These are phyloP conservation scores for Coecobrya sp. DNA, from an alignment of 2,888 invertebrate genomes.

Conservation along the genomic window DNA sequence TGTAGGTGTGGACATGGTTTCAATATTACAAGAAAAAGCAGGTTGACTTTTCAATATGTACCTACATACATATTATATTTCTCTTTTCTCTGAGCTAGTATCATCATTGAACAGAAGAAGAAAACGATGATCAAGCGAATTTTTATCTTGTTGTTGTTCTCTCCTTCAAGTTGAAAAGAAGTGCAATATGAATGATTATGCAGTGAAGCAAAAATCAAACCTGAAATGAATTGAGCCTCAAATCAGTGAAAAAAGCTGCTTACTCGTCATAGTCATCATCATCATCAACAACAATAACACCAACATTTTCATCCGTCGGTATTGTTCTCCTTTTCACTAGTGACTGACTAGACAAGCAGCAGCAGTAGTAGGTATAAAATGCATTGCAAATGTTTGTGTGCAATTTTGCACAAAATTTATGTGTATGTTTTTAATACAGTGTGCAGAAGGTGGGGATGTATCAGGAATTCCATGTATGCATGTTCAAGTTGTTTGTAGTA, in stretches of 20 bases:
- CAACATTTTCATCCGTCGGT: slow-evolving; percentile 38
- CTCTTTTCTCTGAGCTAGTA: not conserved
- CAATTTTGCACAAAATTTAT: slow-evolving; percentile 1
- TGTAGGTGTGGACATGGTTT: slow-evolving; percentile 68
- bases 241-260: slow-evolving; percentile 36
- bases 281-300: not conserved
- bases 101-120: slow-evolving; percentile 1
- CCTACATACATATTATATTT: not conserved
- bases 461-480: slow-evolving; percentile 47
- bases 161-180: slow-evolving; percentile 15
- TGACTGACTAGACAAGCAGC: slow-evolving; percentile 47
- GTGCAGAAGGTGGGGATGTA: not conserved
- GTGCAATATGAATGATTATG: slow-evolving; percentile 58
- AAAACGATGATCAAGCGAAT: slow-evolving; percentile 43
- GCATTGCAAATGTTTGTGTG: not conserved
- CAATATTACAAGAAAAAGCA: slow-evolving; percentile 46
- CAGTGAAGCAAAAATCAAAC: slow-evolving; percentile 54
- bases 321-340: slow-evolving; percentile 73
- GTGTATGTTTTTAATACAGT: not conserved
- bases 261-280: slow-evolving; percentile 39
- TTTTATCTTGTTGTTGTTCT: slow-evolving; percentile 30
- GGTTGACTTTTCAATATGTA: slow-evolving; percentile 36
- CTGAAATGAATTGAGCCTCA: slow-evolving; percentile 47
- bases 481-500: slow-evolving; percentile 22
- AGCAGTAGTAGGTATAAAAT: not conserved